These are phyloP conservation scores for Troglohyphantes excavatus DNA, from an alignment of 2,888 invertebrate species.

Conservation along the genomic window DNA sequence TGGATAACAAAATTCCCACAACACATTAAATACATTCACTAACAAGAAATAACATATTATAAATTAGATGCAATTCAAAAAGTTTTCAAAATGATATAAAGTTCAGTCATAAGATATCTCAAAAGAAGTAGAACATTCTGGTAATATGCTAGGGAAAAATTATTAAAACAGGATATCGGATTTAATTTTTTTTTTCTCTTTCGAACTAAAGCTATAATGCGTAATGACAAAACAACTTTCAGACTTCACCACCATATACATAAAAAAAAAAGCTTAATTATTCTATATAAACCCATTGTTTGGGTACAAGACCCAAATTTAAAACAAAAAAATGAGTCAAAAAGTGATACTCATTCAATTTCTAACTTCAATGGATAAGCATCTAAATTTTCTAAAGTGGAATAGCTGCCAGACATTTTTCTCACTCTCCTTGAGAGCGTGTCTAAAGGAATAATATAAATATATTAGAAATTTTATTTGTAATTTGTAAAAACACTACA, in stretches of 20 bases:
- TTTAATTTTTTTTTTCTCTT: background rate
- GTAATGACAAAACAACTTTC: background rate
- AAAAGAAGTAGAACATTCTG: no score
- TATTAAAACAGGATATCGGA: background rate
- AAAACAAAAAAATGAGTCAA: background rate
- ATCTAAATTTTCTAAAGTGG: slow-evolving; percentile 55
- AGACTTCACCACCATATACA: background rate
- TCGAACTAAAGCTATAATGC: background rate
- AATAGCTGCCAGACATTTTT: slow-evolving; percentile 70
- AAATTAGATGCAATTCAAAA: background rate
- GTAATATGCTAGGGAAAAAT: background rate
- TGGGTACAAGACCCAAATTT: background rate
- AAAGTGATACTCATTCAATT: slow-evolving; percentile 23
- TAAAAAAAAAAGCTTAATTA: background rate
- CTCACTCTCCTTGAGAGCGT: slow-evolving; percentile 46
- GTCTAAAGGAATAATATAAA: slow-evolving; percentile 56
- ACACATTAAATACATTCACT: slow-evolving; percentile 12
- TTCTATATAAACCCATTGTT: background rate
- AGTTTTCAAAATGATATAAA: background rate
- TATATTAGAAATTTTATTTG: slow-evolving; percentile 62
- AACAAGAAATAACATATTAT: slow-evolving; percentile 19
- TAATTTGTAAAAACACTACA: slow-evolving; percentile 60
- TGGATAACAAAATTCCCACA: background rate
- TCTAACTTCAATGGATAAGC: slow-evolving; percentile 39
- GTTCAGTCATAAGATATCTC: no score